Evolutionary conservation across 1,140 invertebrate species (phyloP).

Genomic region (Drosophila simulans): DNA sequence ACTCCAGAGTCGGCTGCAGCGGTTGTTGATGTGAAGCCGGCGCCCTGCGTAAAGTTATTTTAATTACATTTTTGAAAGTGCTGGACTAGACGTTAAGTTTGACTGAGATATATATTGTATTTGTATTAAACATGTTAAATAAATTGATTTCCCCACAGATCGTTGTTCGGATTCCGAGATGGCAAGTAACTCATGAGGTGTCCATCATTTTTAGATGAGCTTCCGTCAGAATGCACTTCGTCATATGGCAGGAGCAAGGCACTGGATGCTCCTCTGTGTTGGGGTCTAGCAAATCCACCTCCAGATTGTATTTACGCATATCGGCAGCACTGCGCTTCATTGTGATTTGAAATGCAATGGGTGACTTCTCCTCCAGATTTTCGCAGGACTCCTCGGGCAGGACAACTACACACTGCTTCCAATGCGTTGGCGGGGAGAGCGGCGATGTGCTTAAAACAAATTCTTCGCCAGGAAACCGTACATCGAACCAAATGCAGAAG

Average conservation of each 20-base stretch:
- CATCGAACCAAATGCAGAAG: conserved; percentile 89
- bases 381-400: conserved; percentile 86
- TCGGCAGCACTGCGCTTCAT: conserved; percentile 86
- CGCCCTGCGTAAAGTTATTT: conserved; percentile 13
- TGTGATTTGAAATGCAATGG: conserved; percentile 88
- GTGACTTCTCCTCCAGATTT: conserved; percentile 86
- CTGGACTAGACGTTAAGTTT: conserved; percentile 70
- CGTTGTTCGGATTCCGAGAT: not conserved
- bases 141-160: conserved; percentile 36
- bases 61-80: conserved; percentile 19
- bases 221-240: conserved; percentile 91
- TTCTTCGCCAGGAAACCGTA: conserved; percentile 85
- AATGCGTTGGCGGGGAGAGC: conserved; percentile 92
- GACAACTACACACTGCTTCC: conserved; percentile 98
- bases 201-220: conserved; percentile 77
- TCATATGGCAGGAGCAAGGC: conserved; percentile 91
- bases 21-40: conserved; percentile 49
- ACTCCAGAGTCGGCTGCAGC: conserved; percentile 82
- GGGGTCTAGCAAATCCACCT: conserved; percentile 89
- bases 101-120: conserved; percentile 73
- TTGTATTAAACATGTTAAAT: conserved; percentile 60
- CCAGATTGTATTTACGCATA: conserved; percentile 86
- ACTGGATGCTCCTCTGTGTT: conserved; percentile 89
- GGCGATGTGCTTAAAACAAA: conserved; percentile 91
- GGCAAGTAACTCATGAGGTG: conserved; percentile 33